Evolutionary conservation across 1,140 invertebrate species (phyloP).

Genomic region (Zeugodacus cucurbitae): DNA sequence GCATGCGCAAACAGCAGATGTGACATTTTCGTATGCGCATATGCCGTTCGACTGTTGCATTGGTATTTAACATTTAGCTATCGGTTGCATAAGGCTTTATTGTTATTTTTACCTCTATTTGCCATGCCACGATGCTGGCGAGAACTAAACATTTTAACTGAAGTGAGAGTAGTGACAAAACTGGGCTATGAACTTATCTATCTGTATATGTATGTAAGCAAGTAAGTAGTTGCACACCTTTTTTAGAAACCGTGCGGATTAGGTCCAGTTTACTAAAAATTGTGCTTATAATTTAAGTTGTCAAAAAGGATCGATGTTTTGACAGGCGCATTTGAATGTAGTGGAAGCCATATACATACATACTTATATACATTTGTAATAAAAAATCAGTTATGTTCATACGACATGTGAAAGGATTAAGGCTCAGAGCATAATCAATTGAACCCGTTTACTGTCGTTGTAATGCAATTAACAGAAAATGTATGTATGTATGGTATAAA

Average conservation of each 20-base stretch:
- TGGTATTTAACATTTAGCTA: not conserved
- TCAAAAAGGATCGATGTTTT: not conserved
- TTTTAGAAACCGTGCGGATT: not conserved
- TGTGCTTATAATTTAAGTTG: not conserved
- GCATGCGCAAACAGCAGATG: constrained; percentile 38
- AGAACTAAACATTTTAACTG: not conserved
- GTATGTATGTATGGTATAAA: not conserved
- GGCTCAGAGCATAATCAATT: no score
- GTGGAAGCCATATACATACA: no score
- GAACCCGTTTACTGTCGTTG: not conserved
- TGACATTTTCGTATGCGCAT: constrained; percentile 12
- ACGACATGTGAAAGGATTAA: no score
- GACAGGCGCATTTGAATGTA: no score
- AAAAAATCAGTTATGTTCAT: no score
- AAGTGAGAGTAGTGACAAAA: not conserved
- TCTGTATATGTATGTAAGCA: not conserved
- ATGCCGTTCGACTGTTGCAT: not conserved
- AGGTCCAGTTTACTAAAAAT: not conserved
- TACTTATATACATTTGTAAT: no score
- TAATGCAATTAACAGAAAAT: constrained; percentile 11
- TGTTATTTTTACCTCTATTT: not conserved
- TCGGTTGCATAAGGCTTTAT: not conserved
- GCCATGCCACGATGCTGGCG: not conserved
- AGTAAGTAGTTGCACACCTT: not conserved
- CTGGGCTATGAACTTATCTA: not conserved